phyloP scores from a whole-genome alignment of 2,888 invertebrate genomes.

The Periphyllus acericola region DNA sequence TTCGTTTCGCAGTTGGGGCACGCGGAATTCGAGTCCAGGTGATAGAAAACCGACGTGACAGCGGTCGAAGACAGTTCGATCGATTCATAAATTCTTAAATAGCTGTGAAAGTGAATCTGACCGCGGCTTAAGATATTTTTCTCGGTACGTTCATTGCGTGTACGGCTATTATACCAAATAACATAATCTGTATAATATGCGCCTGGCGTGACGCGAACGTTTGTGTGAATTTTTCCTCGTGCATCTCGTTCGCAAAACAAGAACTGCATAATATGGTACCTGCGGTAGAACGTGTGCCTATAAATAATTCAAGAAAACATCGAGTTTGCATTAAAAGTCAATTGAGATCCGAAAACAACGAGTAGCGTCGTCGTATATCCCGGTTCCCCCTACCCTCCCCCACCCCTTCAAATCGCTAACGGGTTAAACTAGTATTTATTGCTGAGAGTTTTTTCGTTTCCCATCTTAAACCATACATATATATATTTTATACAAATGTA shows the following conservation, averaged over 20 bases:
- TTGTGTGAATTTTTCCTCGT: not conserved
- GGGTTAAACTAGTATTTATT: not conserved
- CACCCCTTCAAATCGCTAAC: not conserved
- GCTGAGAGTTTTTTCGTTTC: not conserved
- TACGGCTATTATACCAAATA: not conserved
- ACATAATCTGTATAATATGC: not conserved
- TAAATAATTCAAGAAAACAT: not conserved
- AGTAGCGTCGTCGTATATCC: not conserved
- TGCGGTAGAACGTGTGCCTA: not conserved
- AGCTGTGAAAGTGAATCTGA: not conserved
- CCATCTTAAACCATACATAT: not conserved
- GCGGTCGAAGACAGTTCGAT: not conserved
- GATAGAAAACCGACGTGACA: not conserved
- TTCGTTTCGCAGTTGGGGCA: not conserved
- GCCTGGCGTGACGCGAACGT: not conserved
- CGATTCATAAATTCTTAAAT: not conserved
- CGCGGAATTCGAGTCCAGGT: not conserved
- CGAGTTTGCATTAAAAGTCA: not conserved
- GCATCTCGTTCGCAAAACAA: not conserved
- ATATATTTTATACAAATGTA: too few relatives aligned
- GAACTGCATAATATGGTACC: too few relatives aligned
- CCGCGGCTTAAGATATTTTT: not conserved
- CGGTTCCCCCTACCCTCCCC: not conserved
- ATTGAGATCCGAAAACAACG: not conserved
- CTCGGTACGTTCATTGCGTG: not conserved